These are phyloP conservation scores for Petrocephalus sullivani DNA, from an alignment of 2,797 vertebrate species.

Conservation along the genomic window DNA sequence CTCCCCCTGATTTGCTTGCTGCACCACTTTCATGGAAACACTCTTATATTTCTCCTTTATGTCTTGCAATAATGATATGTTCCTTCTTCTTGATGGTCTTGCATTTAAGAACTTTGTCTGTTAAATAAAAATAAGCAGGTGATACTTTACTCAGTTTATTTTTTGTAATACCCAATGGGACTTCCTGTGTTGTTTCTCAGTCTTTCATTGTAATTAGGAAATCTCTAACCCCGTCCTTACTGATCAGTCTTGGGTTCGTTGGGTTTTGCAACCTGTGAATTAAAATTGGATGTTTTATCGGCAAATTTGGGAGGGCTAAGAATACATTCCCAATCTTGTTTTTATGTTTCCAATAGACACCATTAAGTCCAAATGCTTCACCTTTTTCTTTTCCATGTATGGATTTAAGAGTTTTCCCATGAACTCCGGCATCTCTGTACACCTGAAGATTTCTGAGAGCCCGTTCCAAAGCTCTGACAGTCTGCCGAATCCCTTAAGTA, in stretches of 20 bases:
- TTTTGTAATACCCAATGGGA: constrained; percentile 48
- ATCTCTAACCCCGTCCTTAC: constrained; percentile 43
- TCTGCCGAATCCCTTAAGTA: constrained; percentile 73
- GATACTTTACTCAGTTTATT: constrained; percentile 10
- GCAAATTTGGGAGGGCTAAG: not conserved
- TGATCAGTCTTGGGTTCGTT: constrained; percentile 36
- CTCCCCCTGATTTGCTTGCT: constrained; percentile 33
- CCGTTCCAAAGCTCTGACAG: constrained; percentile 61
- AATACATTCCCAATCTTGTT: not conserved
- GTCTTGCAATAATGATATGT: constrained; percentile 51
- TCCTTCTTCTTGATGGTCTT: constrained; percentile 36
- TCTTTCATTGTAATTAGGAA: constrained; percentile 49
- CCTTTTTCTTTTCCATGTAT: constrained; percentile 55
- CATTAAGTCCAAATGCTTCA: constrained; percentile 36
- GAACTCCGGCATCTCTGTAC: constrained; percentile 59
- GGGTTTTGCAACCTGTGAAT: constrained; percentile 44
- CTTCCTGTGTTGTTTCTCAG: constrained; percentile 41
- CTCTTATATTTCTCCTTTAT: constrained; percentile 52
- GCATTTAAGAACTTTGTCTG: constrained; percentile 43
- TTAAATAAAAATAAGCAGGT: constrained; percentile 6
- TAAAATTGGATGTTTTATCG: constrained; percentile 14
- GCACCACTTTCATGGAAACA: constrained; percentile 42
- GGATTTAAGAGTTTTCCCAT: constrained; percentile 57
- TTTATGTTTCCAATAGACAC: not conserved
- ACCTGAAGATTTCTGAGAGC: constrained; percentile 64